Evolutionary conservation across 1,140 invertebrate species (phyloP), one percentile per base, ranked within the genome.

Genomic region (Calliopsis andreniformis): DNA sequence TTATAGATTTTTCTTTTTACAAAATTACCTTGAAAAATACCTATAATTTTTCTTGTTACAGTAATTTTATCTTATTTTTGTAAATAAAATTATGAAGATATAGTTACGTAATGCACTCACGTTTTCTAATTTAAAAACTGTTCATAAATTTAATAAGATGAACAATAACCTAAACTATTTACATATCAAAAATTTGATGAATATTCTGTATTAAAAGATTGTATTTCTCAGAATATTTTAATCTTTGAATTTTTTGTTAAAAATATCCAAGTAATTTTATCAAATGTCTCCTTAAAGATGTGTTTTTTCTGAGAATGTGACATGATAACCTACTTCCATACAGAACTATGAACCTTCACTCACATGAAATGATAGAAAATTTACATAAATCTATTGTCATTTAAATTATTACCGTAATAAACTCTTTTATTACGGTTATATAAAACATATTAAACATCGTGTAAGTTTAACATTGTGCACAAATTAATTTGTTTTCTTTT

Each of bases 121-220:
- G 2, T 12, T 18, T 47, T 67, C 12, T 20, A 4, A 58, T 6
- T 47, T 23, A 39, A 3, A 67, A 75, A 58, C 67, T 73, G 20
- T 45, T 58, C n/a, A 28, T n/a, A 45, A 67, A 58, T 43, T 67
- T 67, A 18, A 12, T n/a, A 25, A 6, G 39, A n/a, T 3, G 23
- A 8, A 7, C n/a, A 43, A 12, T 76, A 76, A 76, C 64, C 64
- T 76, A 61, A 14, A 30, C 45, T 70, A 76, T 61, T 32, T 70
- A 61, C n/a, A 61, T 70, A 32, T 25, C 14, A 39, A 51, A 42
- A 42, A 4, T 51, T 23, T 59, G n/a, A 16, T n/a, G 8, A 0
- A 59, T 28, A 68, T 23, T 32, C 0, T 51, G 3, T 23, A 32
- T 61, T 42, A 5, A 23, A 55, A 32, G 49, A 35, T 67, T n/a